Base-by-base conservation (phyloP, 1,140 invertebrate species). In the Linepithema humile region DNA sequence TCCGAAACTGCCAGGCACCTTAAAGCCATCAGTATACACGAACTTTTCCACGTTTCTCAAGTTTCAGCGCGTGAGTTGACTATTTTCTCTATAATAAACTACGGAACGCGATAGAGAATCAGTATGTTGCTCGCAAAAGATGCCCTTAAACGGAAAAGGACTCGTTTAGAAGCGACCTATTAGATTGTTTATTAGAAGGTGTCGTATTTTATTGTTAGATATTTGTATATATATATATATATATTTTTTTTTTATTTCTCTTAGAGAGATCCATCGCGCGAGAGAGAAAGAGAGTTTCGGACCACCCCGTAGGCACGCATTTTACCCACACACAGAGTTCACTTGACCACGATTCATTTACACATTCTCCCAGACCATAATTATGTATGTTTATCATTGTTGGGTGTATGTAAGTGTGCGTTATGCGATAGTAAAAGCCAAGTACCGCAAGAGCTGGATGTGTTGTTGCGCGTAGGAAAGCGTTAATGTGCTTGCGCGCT, bases 401-500 rank as follows among this genome's bases (percentile, higher is more conserved):
- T 89, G 72, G 57, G 75, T 85, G 83, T 84, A 86, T 84, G 83
- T 87, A 87, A 86, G 82, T 90, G 85, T 82, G 50, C 85, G 72
- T 87, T 72, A 78, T 86, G 87, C 75, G 74, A 85, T 87, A 90
- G 77, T 75, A 75, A 80, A 35, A 87, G 62, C 85, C 83, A 72
- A 84, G 53, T 80, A 80, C 72, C 72, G 78, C 74, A 84, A 73
- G 82, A 73, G 83, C 82, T 90, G 69, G 60, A 85, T 90, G 88
- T 89, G 83, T 88, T 89, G 77, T 83, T 85, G 55, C 86, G 88
- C 80, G 70, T 89, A 87, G 86, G 72, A 75, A 80, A 88, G 87
- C 87, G 83, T 90, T 82, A 83, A 89, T 90, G 84, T 89, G 85
- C 86, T 90, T 87, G 82, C 86, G 84, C 78, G 82, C 82, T 84